Conservation (phyloP, 1,140 invertebrate genomes). For the Drosophila nigromelanica region DNA sequence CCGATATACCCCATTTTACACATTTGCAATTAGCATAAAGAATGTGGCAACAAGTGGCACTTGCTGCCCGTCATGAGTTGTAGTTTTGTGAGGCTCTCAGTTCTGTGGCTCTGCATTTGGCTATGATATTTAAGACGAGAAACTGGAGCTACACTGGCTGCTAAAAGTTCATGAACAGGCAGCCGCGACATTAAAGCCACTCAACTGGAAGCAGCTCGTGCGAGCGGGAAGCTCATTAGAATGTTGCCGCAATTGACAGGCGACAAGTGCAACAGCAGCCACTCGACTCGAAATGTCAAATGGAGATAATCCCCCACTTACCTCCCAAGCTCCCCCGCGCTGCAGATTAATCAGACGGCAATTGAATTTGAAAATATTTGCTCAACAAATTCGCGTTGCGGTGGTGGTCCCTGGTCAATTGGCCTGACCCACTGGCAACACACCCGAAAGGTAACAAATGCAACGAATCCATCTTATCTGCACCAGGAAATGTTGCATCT, state of each 20-base stretch:
- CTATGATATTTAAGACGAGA: slow-evolving; percentile 65
- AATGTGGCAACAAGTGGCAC: slow-evolving; percentile 7
- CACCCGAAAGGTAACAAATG: slow-evolving; percentile 48
- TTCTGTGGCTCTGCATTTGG: slow-evolving; percentile 31
- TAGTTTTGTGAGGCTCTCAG: slow-evolving; percentile 20
- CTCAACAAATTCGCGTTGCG: slow-evolving; percentile 48
- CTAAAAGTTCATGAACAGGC: slow-evolving; percentile 73
- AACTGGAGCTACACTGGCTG: slow-evolving; percentile 40
- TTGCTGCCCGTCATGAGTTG: slow-evolving; percentile 8
- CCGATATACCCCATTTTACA: not conserved
- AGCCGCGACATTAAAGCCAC: slow-evolving; percentile 33
- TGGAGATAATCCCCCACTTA: not conserved
- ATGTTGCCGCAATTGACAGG: slow-evolving; percentile 68
- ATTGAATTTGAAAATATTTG: slow-evolving; percentile 59
- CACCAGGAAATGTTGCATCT: slow-evolving; percentile 70
- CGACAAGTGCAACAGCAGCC: slow-evolving; percentile 45
- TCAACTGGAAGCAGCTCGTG: slow-evolving; percentile 1
- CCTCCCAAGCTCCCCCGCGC: not conserved
- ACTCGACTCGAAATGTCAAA: slow-evolving; percentile 35
- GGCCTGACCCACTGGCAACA: slow-evolving; percentile 44
- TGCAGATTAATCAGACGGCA: slow-evolving; percentile 21
- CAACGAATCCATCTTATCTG: slow-evolving; percentile 49
- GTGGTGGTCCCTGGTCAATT: slow-evolving; percentile 16
- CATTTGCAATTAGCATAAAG: not conserved
- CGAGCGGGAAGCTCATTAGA: slow-evolving; percentile 61